Conservation (phyloP, 2,888 invertebrate species). For the Lasioglossum vierecki region DNA sequence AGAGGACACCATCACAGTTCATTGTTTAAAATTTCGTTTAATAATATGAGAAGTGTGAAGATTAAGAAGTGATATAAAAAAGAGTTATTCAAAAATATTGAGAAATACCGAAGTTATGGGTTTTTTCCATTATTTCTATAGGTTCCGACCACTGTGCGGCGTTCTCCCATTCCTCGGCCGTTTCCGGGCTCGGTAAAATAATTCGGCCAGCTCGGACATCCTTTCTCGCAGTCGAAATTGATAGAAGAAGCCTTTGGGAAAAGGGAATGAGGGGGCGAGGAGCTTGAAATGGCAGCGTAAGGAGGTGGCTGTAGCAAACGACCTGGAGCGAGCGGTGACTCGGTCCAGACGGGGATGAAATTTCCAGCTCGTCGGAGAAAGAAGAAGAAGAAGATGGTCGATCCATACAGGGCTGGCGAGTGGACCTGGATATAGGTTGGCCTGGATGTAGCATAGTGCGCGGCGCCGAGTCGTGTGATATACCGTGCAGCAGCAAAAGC, state of each 20-base stretch:
- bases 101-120: too few species aligned
- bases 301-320: conserved; percentile 51
- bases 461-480: conserved; percentile 48
- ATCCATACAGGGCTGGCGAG: conserved; percentile 41
- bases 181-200: conserved; percentile 2
- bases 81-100: too few species aligned
- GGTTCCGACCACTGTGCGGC: background rate
- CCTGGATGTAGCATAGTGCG: conserved; percentile 38
- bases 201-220: conserved; percentile 24
- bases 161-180: background rate
- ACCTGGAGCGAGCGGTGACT: conserved; percentile 33
- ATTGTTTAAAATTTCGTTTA: too few species aligned
- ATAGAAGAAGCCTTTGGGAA: background rate
- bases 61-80: too few species aligned
- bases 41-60: too few species aligned
- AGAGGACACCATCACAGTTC: too few species aligned
- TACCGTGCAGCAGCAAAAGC: conserved; percentile 62
- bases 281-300: conserved; percentile 35
- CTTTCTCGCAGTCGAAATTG: background rate
- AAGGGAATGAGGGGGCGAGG: background rate
- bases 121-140: too few species aligned
- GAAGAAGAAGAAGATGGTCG: conserved; percentile 66
- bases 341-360: conserved; percentile 51
- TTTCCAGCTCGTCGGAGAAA: conserved; percentile 35
- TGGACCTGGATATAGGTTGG: conserved; percentile 34